Evolutionary conservation across 2,888 invertebrate species (phyloP), one percentile per base, ranked within the genome.

Genomic region (Poecilobothrus nobilitatus): DNA sequence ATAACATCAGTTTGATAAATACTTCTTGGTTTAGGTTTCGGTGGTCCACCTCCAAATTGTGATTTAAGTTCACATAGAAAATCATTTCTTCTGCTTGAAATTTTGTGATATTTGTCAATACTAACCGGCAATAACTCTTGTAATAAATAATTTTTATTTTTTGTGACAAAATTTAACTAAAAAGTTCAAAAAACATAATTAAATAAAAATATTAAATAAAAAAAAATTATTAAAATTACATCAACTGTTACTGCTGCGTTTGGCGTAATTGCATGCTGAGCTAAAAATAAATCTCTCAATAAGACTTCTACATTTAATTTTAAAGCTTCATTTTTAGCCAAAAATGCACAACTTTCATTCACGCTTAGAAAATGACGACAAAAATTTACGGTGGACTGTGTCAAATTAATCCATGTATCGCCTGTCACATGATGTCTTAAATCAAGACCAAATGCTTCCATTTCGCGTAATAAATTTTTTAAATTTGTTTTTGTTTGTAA

Each of bases 1-100:
- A 82, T 77, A 7, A 82, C 78, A 75, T 81, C 82, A 4, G 81
- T 82, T 73, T 80, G 80, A 70, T 82, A 82, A 67, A 82, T 77
- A 73, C 78, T 82, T 15, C 82, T 77, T 68, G 82, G 81, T 33
- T 80, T 81, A 1, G 82, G 81, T 71, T 78, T 74, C 3, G 82
- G 82, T 6, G 78, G 76, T 5, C 74, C 76, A 27, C 71, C 66
- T 69, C 67, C 67, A 1, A 79, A 72, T 70, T 76, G 74, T 20
- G 74, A 70, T 69, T 78, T 76, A 61, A 81, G 71, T 22, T 77
- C 77, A 7, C 74, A 68, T 20, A 82, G 72, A 12, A 76, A 74
- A 12, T 76, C 76, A 67, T 78, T 76, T 70, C 78, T 78, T 2
- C 76, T 74, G 1, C 77, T 77, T 18, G 78, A 78, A 2, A 78